Base-by-base conservation (phyloP, 2,888 invertebrate genomes). In the Agrochola circellaris region DNA sequence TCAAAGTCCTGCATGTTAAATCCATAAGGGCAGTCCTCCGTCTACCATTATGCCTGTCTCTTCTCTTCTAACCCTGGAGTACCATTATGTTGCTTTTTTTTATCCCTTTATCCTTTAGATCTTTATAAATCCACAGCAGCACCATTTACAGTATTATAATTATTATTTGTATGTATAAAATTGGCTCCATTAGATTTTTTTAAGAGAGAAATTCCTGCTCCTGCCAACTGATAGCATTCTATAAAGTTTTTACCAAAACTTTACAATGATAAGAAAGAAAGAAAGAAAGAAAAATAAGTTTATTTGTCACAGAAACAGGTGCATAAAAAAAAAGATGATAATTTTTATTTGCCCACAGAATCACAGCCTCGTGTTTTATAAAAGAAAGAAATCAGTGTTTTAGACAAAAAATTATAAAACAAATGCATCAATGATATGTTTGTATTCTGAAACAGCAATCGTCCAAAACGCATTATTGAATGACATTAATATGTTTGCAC, bases 401-500 rank as follows among this genome's bases (percentile, higher is more conserved):
- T 38, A n/a, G 20, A 30, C 20, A 2, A 20, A n/a, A 42, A 58
- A 58, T 8, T 2, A 65, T 65, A 42, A 74, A 81, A 48, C n/a
- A 34, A 8, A 56, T 51, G 42, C 58, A 75, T 75, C 60, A 82
- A 54, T 58, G 81, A 45, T 42, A 75, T 54, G 26, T 34, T 75
- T 82, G 58, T 79, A 45, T 45, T 38, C 13, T 65, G 23, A 75
- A 82, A 60, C 73, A 68, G 38, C 48, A 60, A 79, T 38, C 38
- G 13, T 61, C 23, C 38, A 77, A 77, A 67, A 42, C 11, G 42
- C 48, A 79, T 66, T 51, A 78, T 82, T 82, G 34, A 42, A 62
- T 82, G 13, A 42, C 48, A 66, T 81, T n/a, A 58, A 60, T 60
- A 75, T 67, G 51, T 66, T 75, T 56, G 56, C 51, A 76, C 76